Evolutionary conservation across 2,113 vertebrate genomes (phyloP).

Genomic region (Callionymus lyra): DNA sequence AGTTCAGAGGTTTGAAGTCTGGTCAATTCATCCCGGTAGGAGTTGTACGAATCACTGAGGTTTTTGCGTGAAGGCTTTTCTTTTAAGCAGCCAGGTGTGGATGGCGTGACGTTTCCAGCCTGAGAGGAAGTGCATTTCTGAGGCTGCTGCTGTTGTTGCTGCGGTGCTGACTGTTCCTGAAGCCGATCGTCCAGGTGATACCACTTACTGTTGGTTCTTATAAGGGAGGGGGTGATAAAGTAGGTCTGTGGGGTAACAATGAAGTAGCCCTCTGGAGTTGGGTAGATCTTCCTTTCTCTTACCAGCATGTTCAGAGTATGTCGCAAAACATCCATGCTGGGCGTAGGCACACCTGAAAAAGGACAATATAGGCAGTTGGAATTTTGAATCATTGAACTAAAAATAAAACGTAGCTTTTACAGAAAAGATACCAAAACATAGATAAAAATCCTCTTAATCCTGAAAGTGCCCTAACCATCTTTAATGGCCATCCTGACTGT

Average conservation of each 20-base stretch:
- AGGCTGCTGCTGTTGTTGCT: conserved; percentile 57
- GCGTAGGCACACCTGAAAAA: conserved; percentile 87
- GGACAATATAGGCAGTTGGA: not conserved
- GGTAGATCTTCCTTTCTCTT: conserved; percentile 97
- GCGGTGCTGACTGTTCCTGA: conserved; percentile 77
- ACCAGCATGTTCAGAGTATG: conserved; percentile 97
- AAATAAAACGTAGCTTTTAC: no score
- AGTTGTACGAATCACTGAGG: conserved; percentile 90
- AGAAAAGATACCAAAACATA: no score
- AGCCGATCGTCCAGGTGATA: conserved; percentile 98
- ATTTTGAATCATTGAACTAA: no score
- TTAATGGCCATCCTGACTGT: no score
- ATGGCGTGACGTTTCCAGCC: conserved; percentile 82
- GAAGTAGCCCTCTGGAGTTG: conserved; percentile 96
- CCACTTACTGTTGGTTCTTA: conserved; percentile 79
- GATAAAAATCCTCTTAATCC: no score
- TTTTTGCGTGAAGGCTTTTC: conserved; percentile 87
- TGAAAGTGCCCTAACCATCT: no score
- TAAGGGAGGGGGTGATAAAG: conserved; percentile 97
- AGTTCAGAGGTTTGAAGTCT: conserved; percentile 80
- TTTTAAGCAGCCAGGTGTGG: conserved; percentile 84
- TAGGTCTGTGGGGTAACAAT: conserved; percentile 98
- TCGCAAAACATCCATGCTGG: conserved; percentile 92
- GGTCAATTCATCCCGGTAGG: conserved; percentile 84
- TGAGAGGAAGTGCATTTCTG: conserved; percentile 90